Conservation (phyloP, 2,797 vertebrate genomes). For the Acrossocheilus fasciatus region DNA sequence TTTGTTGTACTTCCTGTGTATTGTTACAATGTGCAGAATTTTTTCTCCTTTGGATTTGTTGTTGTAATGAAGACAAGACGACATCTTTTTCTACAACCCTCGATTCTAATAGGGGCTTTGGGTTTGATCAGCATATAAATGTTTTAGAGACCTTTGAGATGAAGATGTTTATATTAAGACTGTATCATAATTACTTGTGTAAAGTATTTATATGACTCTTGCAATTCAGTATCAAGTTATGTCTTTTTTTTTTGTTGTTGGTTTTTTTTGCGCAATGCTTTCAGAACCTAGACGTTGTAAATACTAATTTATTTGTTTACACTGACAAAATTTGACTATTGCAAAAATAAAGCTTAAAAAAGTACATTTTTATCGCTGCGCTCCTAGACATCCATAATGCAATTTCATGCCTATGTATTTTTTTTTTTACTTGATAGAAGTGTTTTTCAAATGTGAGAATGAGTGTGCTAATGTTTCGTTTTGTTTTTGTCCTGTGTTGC, state of each 20-base stretch:
- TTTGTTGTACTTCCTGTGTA: conserved; percentile 24
- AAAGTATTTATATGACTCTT: conserved; percentile 94
- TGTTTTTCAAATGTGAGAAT: conserved; percentile 53
- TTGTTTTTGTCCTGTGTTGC: not conserved
- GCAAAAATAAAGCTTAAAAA: conserved; percentile 62
- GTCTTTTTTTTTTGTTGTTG: conserved; percentile 44
- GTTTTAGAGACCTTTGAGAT: conserved; percentile 63
- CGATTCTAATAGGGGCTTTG: conserved; percentile 56
- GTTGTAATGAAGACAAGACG: conserved; percentile 2
- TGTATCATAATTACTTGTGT: conserved; percentile 95
- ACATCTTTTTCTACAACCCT: conserved; percentile 63
- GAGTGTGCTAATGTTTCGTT: not conserved
- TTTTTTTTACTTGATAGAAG: conserved; percentile 64
- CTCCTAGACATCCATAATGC: conserved; percentile 69
- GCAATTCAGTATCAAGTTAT: conserved; percentile 63
- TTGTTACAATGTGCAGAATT: conserved; percentile 25
- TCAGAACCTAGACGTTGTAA: conserved; percentile 90
- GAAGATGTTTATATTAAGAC: conserved; percentile 95
- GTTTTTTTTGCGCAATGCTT: conserved; percentile 60
- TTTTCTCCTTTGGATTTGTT: conserved; percentile 36
- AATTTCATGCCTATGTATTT: conserved; percentile 51
- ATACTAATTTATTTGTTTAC: conserved; percentile 99
- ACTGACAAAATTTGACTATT: conserved; percentile 82
- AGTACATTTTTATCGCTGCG: conserved; percentile 72
- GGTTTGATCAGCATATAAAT: conserved; percentile 50